Percentiles rank a stretch among this genome's conserved stretches.
Conservation (phyloP, 2,888 invertebrate species). For the Ormyrus labotus region DNA sequence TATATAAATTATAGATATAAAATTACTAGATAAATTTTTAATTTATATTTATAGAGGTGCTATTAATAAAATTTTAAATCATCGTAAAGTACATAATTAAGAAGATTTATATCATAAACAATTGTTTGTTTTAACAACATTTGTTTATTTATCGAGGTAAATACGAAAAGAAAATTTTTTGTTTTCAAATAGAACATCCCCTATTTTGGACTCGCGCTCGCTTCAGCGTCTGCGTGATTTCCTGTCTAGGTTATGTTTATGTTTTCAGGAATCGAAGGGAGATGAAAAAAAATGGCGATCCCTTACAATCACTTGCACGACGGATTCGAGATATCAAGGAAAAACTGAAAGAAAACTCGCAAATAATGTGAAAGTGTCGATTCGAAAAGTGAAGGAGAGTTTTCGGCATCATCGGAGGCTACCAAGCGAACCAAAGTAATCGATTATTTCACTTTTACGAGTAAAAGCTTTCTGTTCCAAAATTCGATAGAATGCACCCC, state of each 20-base stretch:
- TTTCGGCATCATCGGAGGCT: neutral
- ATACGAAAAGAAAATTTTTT: neutral
- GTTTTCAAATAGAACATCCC: neutral
- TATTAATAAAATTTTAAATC: too few species aligned
- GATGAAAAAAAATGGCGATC: slow-evolving; percentile 58
- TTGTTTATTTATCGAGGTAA: neutral
- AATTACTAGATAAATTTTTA: too few species aligned
- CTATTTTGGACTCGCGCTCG: slow-evolving; percentile 10
- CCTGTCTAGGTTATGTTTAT: slow-evolving; percentile 58
- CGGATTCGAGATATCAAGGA: slow-evolving; percentile 15
- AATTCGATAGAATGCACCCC: slow-evolving; percentile 36
- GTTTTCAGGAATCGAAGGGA: slow-evolving; percentile 51
- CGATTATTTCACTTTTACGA: slow-evolving; percentile 28
- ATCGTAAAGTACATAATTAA: too few species aligned
- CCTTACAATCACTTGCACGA: slow-evolving; percentile 15
- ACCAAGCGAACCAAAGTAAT: slow-evolving; percentile 19
- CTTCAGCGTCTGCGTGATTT: slow-evolving; percentile 48
- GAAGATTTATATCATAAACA: neutral
- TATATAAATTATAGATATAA: too few species aligned
- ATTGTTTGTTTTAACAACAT: neutral
- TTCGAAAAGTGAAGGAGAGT: neutral
- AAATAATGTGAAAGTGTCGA: slow-evolving; percentile 36
- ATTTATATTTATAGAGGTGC: too few species aligned
- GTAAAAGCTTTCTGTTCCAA: slow-evolving; percentile 28
- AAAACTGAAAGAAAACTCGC: slow-evolving; percentile 44